Evolutionary conservation across 2,888 invertebrate species (phyloP).

Genomic region (Cheilosia urbana): DNA sequence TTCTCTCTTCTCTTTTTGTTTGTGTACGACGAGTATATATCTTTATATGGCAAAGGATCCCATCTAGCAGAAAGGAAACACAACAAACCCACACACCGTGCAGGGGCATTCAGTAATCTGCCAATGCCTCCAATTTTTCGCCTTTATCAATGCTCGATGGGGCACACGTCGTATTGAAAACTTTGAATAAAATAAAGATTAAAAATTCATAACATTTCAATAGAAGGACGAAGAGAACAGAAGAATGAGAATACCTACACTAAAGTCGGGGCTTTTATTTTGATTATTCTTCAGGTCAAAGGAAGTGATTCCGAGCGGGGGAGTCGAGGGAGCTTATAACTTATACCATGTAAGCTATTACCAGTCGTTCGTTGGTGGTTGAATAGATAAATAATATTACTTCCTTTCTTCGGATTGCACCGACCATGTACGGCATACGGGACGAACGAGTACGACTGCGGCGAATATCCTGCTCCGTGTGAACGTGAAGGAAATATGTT

Average conservation of each 20-base stretch:
- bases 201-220: slow-evolving; percentile 75
- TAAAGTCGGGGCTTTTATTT: slow-evolving; percentile 59
- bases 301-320: no score
- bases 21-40: not conserved
- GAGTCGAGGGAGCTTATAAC: not conserved
- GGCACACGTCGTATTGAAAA: slow-evolving; percentile 73
- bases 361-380: slow-evolving; percentile 25
- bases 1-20: not conserved
- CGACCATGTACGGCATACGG: no score
- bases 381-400: slow-evolving; percentile 38
- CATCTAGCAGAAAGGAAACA: not conserved
- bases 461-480: slow-evolving; percentile 8
- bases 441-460: no score
- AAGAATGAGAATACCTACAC: slow-evolving; percentile 30
- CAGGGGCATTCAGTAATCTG: slow-evolving; percentile 17
- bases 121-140: not conserved
- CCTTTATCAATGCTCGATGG: slow-evolving; percentile 19
- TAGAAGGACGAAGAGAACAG: slow-evolving; percentile 28
- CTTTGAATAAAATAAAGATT: slow-evolving; percentile 74
- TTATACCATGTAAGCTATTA: slow-evolving; percentile 28
- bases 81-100: not conserved
- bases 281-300: slow-evolving; percentile 41
- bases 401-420: not conserved
- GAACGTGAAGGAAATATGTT: slow-evolving; percentile 11
- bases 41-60: slow-evolving; percentile 9